phyloP scores from a whole-genome alignment of 2,113 vertebrate species.

The Mirza zaza region DNA sequence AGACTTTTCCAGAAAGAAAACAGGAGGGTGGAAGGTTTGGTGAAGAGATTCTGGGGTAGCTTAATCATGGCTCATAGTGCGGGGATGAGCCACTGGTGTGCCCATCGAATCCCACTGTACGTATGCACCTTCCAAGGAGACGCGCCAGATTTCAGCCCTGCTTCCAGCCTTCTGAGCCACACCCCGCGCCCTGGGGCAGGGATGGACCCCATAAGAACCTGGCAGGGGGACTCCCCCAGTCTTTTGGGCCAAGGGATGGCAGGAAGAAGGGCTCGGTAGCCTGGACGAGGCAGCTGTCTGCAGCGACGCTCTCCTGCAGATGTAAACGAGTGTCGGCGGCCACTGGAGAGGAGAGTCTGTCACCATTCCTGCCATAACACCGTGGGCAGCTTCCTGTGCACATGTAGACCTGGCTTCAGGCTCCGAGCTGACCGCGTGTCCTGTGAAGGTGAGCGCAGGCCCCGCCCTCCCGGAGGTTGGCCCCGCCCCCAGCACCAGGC shows the following conservation, averaged over 20 bases:
- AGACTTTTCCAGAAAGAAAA: background rate
- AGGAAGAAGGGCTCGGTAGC: background rate
- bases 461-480: fast-evolving
- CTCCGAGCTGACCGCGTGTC: slow-evolving; percentile 81
- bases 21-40: background rate
- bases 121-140: background rate
- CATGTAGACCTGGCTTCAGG: slow-evolving; percentile 84
- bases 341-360: slow-evolving; percentile 77
- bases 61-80: background rate
- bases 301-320: slow-evolving; percentile 72
- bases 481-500: too few species aligned
- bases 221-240: background rate
- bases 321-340: slow-evolving; percentile 85
- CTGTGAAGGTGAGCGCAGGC: slow-evolving; percentile 82
- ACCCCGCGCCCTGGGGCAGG: background rate
- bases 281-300: background rate
- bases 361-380: slow-evolving; percentile 87
- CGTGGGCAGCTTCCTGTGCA: slow-evolving; percentile 85
- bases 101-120: background rate
- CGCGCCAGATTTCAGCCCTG: background rate
- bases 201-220: background rate
- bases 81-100: background rate
- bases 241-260: background rate
- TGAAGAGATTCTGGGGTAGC: background rate
- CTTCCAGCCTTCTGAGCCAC: background rate